Base-by-base conservation (phyloP, 1,140 invertebrate species). In the Diuraphis noxia region DNA sequence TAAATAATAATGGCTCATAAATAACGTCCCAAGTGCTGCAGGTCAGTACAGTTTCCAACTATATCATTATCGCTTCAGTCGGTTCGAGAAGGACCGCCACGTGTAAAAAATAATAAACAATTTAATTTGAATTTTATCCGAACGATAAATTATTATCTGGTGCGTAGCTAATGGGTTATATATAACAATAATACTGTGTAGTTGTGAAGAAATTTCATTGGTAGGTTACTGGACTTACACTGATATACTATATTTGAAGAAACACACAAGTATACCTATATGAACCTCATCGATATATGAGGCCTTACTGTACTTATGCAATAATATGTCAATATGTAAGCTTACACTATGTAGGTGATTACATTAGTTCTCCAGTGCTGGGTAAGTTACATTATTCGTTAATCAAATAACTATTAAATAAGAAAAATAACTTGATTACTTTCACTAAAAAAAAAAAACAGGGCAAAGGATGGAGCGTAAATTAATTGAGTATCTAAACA, bases 1-100 rank as follows among this genome's bases (percentile, higher is more conserved):
- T n/a, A 72, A n/a, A 56, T 46, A 30, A 52, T 38, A 49, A 87
- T 56, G 34, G 34, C 85, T 87, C 85, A 36, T 87, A 87, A 56
- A 56, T 86, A 49, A 86, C 23, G 46, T 46, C 43, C n/a, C 23
- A 49, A 86, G 79, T 40, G 25, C 5, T 13, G 13, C 43, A 36
- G 43, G 84, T 86, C 43, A 86, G 43, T 86, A 34, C 43, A 49
- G 34, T 36, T 34, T n/a, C 56, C n/a, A 72, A 72, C 56, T 72
- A 72, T 72, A 72, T 72, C 56, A 72, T 72, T 72, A 72, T 72
- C 30, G 56, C 56, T 72, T n/a, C 13, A 72, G n/a, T 72, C 56
- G 30, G 56, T n/a, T 72, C 56, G 56, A 72, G 56, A n/a, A 72
- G 30, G 30, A 72, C 5, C 30, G 10, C 56, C 56, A n/a, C 56